Conservation (phyloP, 2,797 vertebrate genomes). For the Micrastur ruficollis region DNA sequence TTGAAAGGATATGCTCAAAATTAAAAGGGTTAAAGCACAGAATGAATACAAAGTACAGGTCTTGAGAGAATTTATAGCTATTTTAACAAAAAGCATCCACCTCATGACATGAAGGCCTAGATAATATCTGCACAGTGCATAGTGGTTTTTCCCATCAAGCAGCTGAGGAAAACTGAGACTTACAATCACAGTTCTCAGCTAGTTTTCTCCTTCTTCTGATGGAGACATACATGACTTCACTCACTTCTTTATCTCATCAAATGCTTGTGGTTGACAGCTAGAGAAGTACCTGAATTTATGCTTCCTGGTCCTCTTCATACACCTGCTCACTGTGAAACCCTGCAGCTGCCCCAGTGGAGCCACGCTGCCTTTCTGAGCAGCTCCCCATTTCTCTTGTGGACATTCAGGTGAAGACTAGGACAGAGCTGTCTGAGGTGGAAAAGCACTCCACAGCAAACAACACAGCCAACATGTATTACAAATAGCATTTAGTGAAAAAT, state of each 20-base stretch:
- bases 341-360: neutral
- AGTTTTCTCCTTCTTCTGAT: neutral
- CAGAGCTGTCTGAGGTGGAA: neutral
- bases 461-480: neutral
- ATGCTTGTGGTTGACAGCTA: neutral
- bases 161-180: neutral
- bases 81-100: neutral
- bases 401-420: neutral
- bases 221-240: neutral
- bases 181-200: neutral
- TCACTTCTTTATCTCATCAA: neutral
- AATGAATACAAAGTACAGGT: neutral
- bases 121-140: neutral
- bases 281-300: neutral
- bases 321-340: neutral
- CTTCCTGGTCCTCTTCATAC: neutral
- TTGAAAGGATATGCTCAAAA: neutral
- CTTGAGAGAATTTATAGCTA: neutral
- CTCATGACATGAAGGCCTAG: neutral
- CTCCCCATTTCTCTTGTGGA: neutral
- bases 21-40: neutral
- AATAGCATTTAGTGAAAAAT: neutral
- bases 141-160: neutral
- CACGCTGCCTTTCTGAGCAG: neutral
- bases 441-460: neutral